Conservation (phyloP, 2,888 invertebrate species). For the Trichopoda pennipes region DNA sequence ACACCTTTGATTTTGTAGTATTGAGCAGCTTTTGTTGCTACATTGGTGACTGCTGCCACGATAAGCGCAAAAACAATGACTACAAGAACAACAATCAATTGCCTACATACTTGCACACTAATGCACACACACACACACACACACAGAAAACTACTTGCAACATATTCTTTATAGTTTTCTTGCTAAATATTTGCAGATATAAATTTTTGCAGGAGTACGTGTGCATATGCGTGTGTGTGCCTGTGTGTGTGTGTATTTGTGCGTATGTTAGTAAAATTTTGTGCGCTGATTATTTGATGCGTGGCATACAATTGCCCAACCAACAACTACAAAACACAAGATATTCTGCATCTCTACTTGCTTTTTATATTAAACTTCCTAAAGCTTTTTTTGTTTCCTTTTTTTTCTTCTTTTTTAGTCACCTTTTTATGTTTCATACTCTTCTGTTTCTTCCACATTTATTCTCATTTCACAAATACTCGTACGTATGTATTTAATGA, state of each 20-base stretch:
- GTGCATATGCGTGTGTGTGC: background rate
- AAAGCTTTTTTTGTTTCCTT: slow-evolving; percentile 33
- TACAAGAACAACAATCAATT: background rate
- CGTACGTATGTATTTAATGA: slow-evolving; percentile 28
- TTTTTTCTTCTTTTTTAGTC: slow-evolving; percentile 3
- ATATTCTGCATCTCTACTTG: slow-evolving; percentile 42
- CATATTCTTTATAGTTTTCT: slow-evolving; percentile 35
- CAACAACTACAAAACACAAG: slow-evolving; percentile 17
- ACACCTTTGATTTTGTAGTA: slow-evolving; percentile 49
- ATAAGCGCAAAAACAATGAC: background rate
- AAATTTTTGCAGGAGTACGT: background rate
- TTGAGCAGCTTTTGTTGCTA: slow-evolving; percentile 21
- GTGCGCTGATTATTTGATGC: slow-evolving; percentile 64
- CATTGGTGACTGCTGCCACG: slow-evolving; percentile 24
- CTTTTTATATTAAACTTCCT: slow-evolving; percentile 27
- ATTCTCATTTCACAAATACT: slow-evolving; percentile 4
- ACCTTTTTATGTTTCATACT: slow-evolving; percentile 34
- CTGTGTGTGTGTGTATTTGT: slow-evolving; percentile 7
- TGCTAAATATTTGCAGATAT: slow-evolving; percentile 26
- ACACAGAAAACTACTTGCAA: slow-evolving; percentile 8
- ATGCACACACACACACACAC: background rate
- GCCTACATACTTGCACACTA: background rate
- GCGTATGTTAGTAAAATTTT: slow-evolving; percentile 39
- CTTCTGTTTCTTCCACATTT: slow-evolving; percentile 19
- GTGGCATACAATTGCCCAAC: slow-evolving; percentile 49